Evolutionary conservation across 2,797 vertebrate genomes (phyloP).

Genomic region (Allobates femoralis): DNA sequence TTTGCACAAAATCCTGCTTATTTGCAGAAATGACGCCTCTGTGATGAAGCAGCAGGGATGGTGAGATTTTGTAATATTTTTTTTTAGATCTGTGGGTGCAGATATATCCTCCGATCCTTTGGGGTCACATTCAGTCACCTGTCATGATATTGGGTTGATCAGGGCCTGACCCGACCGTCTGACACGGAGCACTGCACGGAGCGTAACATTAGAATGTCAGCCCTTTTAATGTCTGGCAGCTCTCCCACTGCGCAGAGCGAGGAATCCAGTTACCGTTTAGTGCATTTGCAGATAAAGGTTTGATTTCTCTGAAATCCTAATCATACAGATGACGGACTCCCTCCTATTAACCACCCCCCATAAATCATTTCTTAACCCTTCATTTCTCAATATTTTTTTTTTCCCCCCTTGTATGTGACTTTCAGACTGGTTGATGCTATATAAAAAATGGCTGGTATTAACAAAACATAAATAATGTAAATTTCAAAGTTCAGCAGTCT

Average conservation of each 20-base stretch:
- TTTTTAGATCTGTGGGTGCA: neutral
- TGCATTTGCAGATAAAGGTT: neutral
- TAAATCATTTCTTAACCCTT: neutral
- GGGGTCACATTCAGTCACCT: constrained; percentile 2
- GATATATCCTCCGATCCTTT: neutral
- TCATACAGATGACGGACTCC: neutral
- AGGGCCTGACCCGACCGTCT: neutral
- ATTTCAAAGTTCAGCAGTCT: too few species aligned
- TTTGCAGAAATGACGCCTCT: too few species aligned
- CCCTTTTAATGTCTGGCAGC: constrained; percentile 15
- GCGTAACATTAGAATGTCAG: constrained; percentile 36
- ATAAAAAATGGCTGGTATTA: too few species aligned
- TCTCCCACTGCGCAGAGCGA: neutral
- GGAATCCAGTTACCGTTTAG: neutral
- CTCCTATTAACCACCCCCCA: neutral
- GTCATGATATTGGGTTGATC: neutral
- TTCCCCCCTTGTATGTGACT: neutral
- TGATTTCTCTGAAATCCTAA: neutral
- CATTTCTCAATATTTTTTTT: neutral
- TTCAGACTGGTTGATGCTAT: neutral
- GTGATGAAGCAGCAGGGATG: too few species aligned
- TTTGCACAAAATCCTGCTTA: neutral
- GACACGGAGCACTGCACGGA: too few species aligned
- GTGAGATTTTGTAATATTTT: too few species aligned
- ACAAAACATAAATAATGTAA: too few species aligned